Conservation (phyloP, 2,888 invertebrate species). For the Parasteatoda lunata region DNA sequence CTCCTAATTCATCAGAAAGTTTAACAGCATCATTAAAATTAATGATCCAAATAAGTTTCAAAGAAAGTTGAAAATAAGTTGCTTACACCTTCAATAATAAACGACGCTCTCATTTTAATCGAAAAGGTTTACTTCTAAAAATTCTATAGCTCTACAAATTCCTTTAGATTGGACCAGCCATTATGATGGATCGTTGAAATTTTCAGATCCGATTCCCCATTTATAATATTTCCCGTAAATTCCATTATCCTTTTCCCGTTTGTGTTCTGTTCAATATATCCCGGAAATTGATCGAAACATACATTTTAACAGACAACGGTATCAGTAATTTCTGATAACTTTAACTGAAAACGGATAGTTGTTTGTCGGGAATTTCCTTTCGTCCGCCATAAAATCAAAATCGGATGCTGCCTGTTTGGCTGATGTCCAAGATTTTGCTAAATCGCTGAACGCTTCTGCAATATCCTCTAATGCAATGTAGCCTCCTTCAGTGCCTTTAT, state of each 20-base stretch:
- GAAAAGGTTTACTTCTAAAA: background rate
- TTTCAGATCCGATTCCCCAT: background rate
- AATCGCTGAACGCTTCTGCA: background rate
- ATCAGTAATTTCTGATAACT: conserved; percentile 5
- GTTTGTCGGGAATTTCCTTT: background rate
- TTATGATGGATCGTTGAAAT: background rate
- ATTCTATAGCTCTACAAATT: background rate
- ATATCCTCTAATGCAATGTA: background rate
- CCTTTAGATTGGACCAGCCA: background rate
- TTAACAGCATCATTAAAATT: too few species aligned
- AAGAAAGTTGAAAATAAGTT: too few species aligned
- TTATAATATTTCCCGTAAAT: background rate
- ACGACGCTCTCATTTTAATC: background rate
- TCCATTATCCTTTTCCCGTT: background rate
- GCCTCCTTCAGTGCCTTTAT: background rate
- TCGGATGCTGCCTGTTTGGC: background rate
- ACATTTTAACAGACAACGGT: background rate
- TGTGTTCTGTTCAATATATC: background rate
- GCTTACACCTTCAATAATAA: background rate
- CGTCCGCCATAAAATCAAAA: conserved; percentile 2
- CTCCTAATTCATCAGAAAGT: too few species aligned
- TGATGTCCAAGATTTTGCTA: background rate
- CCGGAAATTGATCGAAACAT: background rate
- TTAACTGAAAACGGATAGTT: conserved; percentile 5
- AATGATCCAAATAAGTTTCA: too few species aligned